Percentiles rank a stretch among this genome's conserved stretches.
Conservation (phyloP, 2,888 invertebrate species). For the Mimachlamys varia region DNA sequence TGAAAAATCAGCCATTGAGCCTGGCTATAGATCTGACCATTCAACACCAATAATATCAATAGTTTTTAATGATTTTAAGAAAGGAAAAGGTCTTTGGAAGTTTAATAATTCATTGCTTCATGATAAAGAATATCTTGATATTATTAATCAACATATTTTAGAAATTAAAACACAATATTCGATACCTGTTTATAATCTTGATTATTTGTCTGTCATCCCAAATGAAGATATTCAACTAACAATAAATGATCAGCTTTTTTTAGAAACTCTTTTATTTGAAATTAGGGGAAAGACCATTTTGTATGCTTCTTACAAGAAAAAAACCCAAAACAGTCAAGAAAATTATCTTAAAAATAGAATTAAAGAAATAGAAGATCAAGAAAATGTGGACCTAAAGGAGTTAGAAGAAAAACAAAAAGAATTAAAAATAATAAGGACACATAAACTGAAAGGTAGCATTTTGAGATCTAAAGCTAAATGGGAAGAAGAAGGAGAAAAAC, state of each 20-base stretch:
- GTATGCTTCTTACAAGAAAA: slow-evolving; percentile 41
- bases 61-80: slow-evolving; percentile 38
- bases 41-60: not conserved
- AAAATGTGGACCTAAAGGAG: not conserved
- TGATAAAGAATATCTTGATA: slow-evolving; percentile 41
- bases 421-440: slow-evolving; percentile 35
- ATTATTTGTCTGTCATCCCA: slow-evolving; percentile 31
- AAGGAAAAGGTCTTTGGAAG: no score
- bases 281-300: slow-evolving; percentile 43
- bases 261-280: slow-evolving; percentile 46
- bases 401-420: slow-evolving; percentile 17
- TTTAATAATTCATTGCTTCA: slow-evolving; percentile 45
- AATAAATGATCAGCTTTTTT: no score
- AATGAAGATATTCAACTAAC: slow-evolving; percentile 40
- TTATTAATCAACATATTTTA: slow-evolving; percentile 36
- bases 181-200: slow-evolving; percentile 39
- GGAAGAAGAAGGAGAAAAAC: slow-evolving; percentile 44
- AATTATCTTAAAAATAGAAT: slow-evolving; percentile 19
- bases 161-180: slow-evolving; percentile 43
- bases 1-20: not conserved
- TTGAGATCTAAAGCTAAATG: slow-evolving; percentile 42
- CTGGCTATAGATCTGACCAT: slow-evolving; percentile 40
- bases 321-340: slow-evolving; percentile 29
- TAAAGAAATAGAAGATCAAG: slow-evolving; percentile 18
- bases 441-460: slow-evolving; percentile 37